These are phyloP conservation scores for Teleogryllus oceanicus DNA, from an alignment of 2,888 invertebrate genomes.

Conservation along the genomic window DNA sequence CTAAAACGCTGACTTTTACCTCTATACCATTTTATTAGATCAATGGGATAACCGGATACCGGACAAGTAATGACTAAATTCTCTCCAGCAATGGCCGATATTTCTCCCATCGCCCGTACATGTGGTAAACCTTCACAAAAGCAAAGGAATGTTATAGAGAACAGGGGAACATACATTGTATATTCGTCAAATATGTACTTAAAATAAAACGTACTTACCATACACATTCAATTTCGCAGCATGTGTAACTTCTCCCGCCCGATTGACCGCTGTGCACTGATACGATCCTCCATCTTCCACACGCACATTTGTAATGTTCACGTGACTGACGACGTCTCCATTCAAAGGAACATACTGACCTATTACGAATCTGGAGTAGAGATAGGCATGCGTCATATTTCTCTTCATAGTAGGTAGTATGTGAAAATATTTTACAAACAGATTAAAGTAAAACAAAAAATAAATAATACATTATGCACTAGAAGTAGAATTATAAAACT, in stretches of 20 bases:
- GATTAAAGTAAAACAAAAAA: too few species aligned
- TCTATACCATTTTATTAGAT: constrained; percentile 40
- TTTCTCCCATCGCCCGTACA: constrained; percentile 40
- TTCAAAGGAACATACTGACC: constrained; percentile 42
- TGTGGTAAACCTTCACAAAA: constrained; percentile 36
- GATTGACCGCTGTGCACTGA: constrained; percentile 42
- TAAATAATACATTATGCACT: too few species aligned
- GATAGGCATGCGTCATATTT: too few species aligned
- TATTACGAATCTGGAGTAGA: constrained; percentile 40
- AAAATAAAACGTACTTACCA: constrained; percentile 35
- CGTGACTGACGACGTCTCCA: constrained; percentile 43
- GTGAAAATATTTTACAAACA: too few species aligned
- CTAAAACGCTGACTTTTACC: constrained; percentile 33
- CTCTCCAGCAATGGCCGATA: constrained; percentile 42
- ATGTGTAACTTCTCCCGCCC: constrained; percentile 42
- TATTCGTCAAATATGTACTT: too few species aligned
- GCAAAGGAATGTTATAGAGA: neutral
- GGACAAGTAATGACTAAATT: constrained; percentile 41
- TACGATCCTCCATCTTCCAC: constrained; percentile 44
- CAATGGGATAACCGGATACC: constrained; percentile 42
- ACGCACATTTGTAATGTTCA: constrained; percentile 43
- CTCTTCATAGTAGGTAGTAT: too few species aligned
- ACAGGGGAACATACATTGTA: too few species aligned
- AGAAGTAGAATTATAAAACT: too few species aligned
- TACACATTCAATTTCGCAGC: constrained; percentile 43